phyloP scores from a whole-genome alignment of 1,140 invertebrate species.

The Brachionus asplanchnoidis region DNA sequence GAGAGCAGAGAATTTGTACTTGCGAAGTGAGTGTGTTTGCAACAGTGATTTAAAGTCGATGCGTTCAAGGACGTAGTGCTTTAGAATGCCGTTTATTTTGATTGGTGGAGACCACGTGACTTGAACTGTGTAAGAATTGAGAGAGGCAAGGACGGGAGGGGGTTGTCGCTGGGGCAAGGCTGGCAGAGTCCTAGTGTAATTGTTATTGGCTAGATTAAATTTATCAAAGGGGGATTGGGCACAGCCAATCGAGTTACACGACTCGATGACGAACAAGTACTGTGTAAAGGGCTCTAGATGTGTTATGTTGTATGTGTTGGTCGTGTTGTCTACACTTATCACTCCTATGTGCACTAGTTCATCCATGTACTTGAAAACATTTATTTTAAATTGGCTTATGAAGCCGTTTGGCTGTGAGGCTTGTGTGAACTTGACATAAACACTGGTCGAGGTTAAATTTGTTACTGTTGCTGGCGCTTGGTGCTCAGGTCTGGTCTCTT shows the following conservation, averaged over 20 bases:
- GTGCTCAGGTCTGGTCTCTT: neutral
- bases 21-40: neutral
- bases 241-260: slow-evolving; percentile 52
- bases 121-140: neutral
- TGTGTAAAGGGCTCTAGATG: slow-evolving; percentile 49
- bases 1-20: neutral
- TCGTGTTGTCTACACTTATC: neutral
- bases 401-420: neutral
- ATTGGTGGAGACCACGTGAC: neutral
- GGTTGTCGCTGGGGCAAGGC: neutral
- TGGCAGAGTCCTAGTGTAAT: neutral
- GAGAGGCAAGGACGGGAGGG: neutral
- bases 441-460: neutral
- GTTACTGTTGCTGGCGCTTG: neutral
- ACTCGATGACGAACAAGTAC: slow-evolving; percentile 49
- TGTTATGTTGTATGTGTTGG: slow-evolving; percentile 40
- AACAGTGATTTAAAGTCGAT: neutral
- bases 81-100: slow-evolving; percentile 3
- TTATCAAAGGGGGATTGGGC: neutral
- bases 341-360: neutral
- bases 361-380: neutral
- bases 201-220: neutral
- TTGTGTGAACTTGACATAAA: neutral
- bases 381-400: neutral
- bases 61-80: slow-evolving; percentile 17